These are phyloP conservation scores for Planiliza haematocheilus DNA, from an alignment of 2,113 vertebrate species.

Conservation along the genomic window DNA sequence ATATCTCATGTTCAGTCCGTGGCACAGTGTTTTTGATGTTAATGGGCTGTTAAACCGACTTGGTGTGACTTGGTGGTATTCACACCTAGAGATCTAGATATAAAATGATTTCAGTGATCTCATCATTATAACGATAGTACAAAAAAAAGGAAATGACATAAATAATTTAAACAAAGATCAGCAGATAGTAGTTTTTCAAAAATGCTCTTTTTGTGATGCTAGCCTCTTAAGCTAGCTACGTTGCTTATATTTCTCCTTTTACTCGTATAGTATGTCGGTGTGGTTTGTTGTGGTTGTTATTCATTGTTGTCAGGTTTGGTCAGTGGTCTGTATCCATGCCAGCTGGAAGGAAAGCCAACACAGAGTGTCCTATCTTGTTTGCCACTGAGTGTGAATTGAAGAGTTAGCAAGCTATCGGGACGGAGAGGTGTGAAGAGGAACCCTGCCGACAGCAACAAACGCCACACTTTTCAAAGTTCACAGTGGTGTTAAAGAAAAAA, in stretches of 20 bases:
- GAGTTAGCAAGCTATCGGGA: slow-evolving; percentile 72
- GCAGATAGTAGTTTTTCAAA: not conserved
- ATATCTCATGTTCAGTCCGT: slow-evolving; percentile 25
- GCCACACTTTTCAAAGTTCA: slow-evolving; percentile 58
- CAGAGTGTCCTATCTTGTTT: slow-evolving; percentile 68
- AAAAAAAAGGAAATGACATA: not conserved
- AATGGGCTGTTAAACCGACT: slow-evolving; percentile 36
- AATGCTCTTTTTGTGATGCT: not conserved
- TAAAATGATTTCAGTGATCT: slow-evolving; percentile 1
- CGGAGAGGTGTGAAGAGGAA: slow-evolving; percentile 71
- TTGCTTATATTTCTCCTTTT: slow-evolving; percentile 2
- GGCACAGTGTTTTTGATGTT: slow-evolving; percentile 31
- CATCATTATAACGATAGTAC: slow-evolving; percentile 5
- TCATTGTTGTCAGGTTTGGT: slow-evolving; percentile 56
- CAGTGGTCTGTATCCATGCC: slow-evolving; percentile 58
- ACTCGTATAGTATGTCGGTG: slow-evolving; percentile 3
- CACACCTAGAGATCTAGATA: slow-evolving; percentile 11
- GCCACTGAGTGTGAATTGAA: slow-evolving; percentile 74
- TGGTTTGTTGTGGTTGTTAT: slow-evolving; percentile 54
- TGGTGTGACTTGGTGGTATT: slow-evolving; percentile 26
- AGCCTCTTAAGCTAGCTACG: not conserved
- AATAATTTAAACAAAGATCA: too few species aligned
- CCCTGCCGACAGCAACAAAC: slow-evolving; percentile 60
- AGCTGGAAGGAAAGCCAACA: slow-evolving; percentile 60
- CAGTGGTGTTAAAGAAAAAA: not conserved